phyloP scores from a whole-genome alignment of 2,797 vertebrate species.

The Danio jaintianensis region DNA sequence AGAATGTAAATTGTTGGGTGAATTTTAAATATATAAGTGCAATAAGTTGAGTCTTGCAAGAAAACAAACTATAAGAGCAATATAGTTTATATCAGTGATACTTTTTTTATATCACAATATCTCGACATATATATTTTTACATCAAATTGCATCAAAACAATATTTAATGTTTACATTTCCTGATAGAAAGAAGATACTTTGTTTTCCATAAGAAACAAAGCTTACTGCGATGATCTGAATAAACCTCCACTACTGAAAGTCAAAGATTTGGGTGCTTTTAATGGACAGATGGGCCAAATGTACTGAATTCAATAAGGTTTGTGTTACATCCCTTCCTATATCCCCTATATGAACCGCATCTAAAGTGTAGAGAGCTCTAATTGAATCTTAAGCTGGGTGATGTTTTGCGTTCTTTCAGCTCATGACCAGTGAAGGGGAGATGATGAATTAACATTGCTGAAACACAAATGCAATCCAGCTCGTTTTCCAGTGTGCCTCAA shows the following conservation, averaged over 20 bases:
- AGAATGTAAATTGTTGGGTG: too few species aligned
- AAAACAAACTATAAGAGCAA: too few species aligned
- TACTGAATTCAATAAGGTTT: slow-evolving; percentile 42
- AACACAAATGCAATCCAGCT: slow-evolving; percentile 23
- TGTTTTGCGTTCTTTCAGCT: slow-evolving; percentile 22
- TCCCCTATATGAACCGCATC: slow-evolving; percentile 7
- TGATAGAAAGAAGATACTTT: too few species aligned
- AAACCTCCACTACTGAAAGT: slow-evolving; percentile 13
- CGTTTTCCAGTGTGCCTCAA: slow-evolving; percentile 15
- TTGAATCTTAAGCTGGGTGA: slow-evolving; percentile 12
- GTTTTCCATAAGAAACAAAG: too few species aligned
- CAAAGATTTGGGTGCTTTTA: background rate
- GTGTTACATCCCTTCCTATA: slow-evolving; percentile 35
- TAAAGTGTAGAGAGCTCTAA: slow-evolving; percentile 20
- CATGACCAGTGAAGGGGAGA: slow-evolving; percentile 4
- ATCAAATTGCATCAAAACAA: too few species aligned
- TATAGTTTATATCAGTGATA: too few species aligned
- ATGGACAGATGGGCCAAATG: slow-evolving; percentile 27
- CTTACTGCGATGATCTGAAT: background rate
- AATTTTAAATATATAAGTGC: too few species aligned
- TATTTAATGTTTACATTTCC: too few species aligned
- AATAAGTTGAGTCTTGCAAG: too few species aligned
- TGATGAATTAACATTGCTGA: slow-evolving; percentile 18
- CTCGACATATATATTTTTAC: too few species aligned
- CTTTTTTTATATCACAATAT: too few species aligned